Evolutionary conservation across 2,888 invertebrate genomes (phyloP), one percentile per base, ranked within the genome.

Genomic region (Dolomedes plantarius): DNA sequence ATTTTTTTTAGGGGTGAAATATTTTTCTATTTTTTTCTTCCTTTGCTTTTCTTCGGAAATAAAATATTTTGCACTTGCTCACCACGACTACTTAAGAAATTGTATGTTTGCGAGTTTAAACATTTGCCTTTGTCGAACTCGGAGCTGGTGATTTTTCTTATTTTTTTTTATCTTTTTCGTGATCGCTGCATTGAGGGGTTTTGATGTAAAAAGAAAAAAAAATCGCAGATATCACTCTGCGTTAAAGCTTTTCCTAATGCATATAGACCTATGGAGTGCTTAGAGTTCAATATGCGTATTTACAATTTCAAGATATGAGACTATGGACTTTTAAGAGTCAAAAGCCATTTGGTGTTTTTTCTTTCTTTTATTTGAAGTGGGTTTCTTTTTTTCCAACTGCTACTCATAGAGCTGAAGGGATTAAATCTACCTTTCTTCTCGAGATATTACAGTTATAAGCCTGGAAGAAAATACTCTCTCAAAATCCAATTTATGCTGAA

Each of bases 51-150:
- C 31, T 41, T 65, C 11, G 11, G 31, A 64, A 64, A 41, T 75
- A 65, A 67, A 67, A 82, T 82, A 82, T 76, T 82, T 82, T 82
- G 75, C 76, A 76, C 76, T 82, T 83, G 50, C 50, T 64, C 69
- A 39, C 32, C n/a, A 28, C 39, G 62, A 29, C 68, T 83, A 46
- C 71, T 76, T 76, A 71, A 65, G 64, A 65, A 41, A 74, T 36
- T 50, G 79, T 74, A 56, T 74, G 68, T 75, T 65, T 76, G 50
- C 11, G 67, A 72, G 32, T 83, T 72, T 76, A 71, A 83, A 83
- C 76, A 83, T 83, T 83, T 76, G 71, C 64, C 23, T 67, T 67
- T 67, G 65, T 65, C 28, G 65, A 65, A 11, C 28, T 36, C 19
- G n/a, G 19, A 19, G 23, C 7, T 32, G 27, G 36, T n/a, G 28